These are phyloP conservation scores for Toxotes lorentzi DNA, from an alignment of 2,797 vertebrate species.

Conservation along the genomic window DNA sequence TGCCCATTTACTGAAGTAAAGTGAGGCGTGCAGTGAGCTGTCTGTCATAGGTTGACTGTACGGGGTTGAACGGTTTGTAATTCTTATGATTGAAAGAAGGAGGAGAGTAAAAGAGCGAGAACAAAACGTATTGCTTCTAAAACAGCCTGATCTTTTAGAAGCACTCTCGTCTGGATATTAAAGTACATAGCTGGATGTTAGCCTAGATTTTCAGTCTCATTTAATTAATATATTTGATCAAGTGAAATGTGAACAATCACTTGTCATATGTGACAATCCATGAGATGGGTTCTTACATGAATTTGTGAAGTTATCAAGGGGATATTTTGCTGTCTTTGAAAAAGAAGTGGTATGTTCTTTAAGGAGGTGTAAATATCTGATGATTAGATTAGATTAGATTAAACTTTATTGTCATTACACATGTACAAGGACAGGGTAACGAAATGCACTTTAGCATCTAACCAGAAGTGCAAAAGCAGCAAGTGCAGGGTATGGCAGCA, in stretches of 20 bases:
- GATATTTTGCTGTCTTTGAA: background rate
- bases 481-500: too few species aligned
- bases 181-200: background rate
- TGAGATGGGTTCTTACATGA: background rate
- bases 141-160: too few species aligned
- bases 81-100: background rate
- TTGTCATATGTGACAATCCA: background rate
- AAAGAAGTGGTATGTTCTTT: background rate
- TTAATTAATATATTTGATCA: background rate
- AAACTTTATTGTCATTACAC: too few species aligned
- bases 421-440: too few species aligned
- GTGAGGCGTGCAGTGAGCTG: slow-evolving; percentile 31
- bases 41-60: background rate
- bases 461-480: too few species aligned
- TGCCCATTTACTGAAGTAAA: slow-evolving; percentile 5
- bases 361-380: background rate
- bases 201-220: background rate
- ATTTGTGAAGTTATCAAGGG: background rate
- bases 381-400: too few species aligned
- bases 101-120: background rate
- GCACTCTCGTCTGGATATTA: too few species aligned
- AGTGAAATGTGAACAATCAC: background rate
- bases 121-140: background rate
- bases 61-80: background rate
- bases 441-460: too few species aligned